Evolutionary conservation across 2,797 vertebrate species (phyloP).

Genomic region (Schizopygopsis malacanthus): DNA sequence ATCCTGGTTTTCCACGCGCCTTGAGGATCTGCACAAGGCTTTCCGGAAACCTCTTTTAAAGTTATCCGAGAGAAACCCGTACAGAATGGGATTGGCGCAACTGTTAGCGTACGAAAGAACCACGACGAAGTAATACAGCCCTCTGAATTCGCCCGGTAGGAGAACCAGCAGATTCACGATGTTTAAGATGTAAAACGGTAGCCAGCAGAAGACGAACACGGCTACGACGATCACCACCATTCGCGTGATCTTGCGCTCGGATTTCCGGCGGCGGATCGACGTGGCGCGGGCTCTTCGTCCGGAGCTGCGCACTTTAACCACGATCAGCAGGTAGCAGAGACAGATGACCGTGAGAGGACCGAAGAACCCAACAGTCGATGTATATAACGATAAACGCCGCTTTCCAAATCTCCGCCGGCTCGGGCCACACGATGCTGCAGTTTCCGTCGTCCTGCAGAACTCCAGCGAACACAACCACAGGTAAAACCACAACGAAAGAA

Average conservation of each 20-base stretch:
- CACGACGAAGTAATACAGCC: conserved; percentile 92
- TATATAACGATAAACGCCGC: conserved; percentile 91
- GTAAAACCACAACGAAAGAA: conserved; percentile 90
- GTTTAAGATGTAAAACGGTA: conserved; percentile 92
- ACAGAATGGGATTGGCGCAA: conserved; percentile 94
- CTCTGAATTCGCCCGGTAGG: conserved; percentile 86
- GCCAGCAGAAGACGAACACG: conserved; percentile 94
- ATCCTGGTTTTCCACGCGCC: conserved; percentile 73
- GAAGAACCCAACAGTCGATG: conserved; percentile 89
- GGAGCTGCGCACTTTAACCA: conserved; percentile 88
- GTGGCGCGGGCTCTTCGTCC: conserved; percentile 83
- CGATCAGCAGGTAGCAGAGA: conserved; percentile 92
- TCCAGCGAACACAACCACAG: conserved; percentile 88
- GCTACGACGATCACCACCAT: conserved; percentile 96
- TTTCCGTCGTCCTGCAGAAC: conserved; percentile 87
- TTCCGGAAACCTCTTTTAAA: conserved; percentile 91
- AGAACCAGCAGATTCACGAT: conserved; percentile 90
- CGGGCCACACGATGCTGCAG: conserved; percentile 95
- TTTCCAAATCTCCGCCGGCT: conserved; percentile 89
- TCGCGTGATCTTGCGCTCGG: conserved; percentile 89
- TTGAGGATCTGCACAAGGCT: conserved; percentile 75
- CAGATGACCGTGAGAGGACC: conserved; percentile 92
- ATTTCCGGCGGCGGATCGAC: conserved; percentile 84
- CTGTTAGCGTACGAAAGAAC: conserved; percentile 95
- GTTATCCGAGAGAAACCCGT: conserved; percentile 94